Evolutionary conservation across 2,113 vertebrate genomes (phyloP), one percentile per base, ranked within the genome.

Genomic region (Lagopus muta): DNA sequence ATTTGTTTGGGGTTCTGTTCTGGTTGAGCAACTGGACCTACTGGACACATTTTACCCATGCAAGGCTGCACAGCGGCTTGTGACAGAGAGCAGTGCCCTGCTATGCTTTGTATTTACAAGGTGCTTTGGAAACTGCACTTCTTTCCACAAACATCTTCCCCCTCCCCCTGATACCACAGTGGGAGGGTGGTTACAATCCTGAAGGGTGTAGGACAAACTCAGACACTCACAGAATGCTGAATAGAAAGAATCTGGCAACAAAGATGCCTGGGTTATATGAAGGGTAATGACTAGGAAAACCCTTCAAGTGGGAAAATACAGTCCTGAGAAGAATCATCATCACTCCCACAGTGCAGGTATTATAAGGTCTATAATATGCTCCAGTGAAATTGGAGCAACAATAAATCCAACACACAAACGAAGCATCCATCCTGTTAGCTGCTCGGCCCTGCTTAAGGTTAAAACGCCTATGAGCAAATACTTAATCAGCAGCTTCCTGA

Each of bases 251-350:
- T 81, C 67, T 47, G n/a, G 91, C 90, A 90, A 76, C 40, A 5
- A 60, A 78, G 88, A 83, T 32, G 2, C 25, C 42, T 82, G 70
- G 66, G 70, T 95, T 90, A 88, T 94, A 42, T 30, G 66, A 76
- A 78, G 40, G 73, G 82, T 66, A 92, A 94, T 94, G 73, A 88
- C 73, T 76, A 90, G 80, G 77, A 95, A 94, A 90, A 88, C 16
- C 43, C 48, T 91, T 92, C 69, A 70, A 28, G 36, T 69, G 58
- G 70, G 70, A 95, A 94, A 93, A 94, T 76, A 91, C 58, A 88
- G 70, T 38, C 45, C 65, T 61, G 48, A 65, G 76, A 92, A 86
- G 82, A 78, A 86, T 34, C 58, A 42, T 84, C 83, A 90, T 93
- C 82, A 74, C 50, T 94, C 66, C 80, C 82, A 83, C 4, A 1